Evolutionary conservation across 2,797 vertebrate species (phyloP).

Genomic region (Anguilla anguilla): DNA sequence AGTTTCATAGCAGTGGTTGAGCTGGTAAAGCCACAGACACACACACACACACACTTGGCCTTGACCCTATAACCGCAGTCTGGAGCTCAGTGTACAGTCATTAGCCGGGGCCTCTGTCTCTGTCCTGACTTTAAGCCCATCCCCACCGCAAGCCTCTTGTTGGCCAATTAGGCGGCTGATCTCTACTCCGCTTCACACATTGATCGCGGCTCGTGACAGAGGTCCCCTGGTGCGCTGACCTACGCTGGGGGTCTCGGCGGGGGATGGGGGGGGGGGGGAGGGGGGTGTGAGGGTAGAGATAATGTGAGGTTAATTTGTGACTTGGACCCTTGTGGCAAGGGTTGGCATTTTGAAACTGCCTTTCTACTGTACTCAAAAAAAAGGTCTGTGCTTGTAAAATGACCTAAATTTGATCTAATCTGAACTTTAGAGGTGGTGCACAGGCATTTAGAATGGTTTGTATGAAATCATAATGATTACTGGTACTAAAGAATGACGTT

Average conservation of each 20-base stretch:
- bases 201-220: not conserved
- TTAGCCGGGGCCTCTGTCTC: slow-evolving; percentile 45
- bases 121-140: not conserved
- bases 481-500: no score
- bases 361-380: not conserved
- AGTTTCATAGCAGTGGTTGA: no score
- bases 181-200: slow-evolving; percentile 44
- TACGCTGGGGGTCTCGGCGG: not conserved
- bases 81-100: slow-evolving; percentile 33
- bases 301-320: not conserved
- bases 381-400: not conserved
- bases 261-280: not conserved
- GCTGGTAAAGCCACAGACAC: not conserved
- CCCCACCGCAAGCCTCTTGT: slow-evolving; percentile 33
- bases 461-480: no score
- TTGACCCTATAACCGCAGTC: not conserved
- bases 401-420: not conserved
- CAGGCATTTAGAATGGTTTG: not conserved
- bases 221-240: not conserved
- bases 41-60: not conserved
- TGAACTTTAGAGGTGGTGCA: not conserved
- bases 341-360: not conserved
- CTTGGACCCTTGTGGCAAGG: not conserved
- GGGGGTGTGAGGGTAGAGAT: not conserved
- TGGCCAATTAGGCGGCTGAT: slow-evolving; percentile 65